phyloP scores from a whole-genome alignment of 1,140 invertebrate species.

The Apocrypta bakeri region DNA sequence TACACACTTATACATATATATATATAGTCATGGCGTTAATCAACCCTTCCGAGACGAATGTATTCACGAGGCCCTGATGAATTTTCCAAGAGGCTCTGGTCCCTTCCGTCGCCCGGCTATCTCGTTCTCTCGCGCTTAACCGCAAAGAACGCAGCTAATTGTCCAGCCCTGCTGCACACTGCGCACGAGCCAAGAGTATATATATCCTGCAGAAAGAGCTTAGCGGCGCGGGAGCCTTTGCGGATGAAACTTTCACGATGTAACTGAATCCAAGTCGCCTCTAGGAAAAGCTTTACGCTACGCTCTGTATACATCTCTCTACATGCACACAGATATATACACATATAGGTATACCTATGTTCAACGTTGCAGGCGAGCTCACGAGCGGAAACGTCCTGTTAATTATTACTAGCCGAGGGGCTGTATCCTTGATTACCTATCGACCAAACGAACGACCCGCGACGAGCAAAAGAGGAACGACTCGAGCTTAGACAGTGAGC shows the following conservation, averaged over 20 bases:
- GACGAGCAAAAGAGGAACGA: conserved; percentile 10
- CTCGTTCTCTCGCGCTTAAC: neutral
- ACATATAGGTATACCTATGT: neutral
- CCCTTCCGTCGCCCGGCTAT: neutral
- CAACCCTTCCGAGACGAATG: neutral
- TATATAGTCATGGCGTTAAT: neutral
- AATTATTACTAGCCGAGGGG: conserved; percentile 29
- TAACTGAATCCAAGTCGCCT: conserved; percentile 10
- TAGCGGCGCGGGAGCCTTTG: neutral
- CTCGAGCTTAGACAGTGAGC: neutral
- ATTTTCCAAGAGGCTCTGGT: neutral
- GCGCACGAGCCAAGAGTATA: neutral
- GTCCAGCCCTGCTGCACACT: neutral
- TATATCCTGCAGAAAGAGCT: neutral
- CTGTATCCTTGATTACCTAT: conserved; percentile 28
- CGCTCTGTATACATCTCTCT: too few species aligned
- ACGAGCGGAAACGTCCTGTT: conserved; percentile 2
- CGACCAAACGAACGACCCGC: conserved; percentile 8
- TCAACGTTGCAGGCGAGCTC: neutral
- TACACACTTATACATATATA: too few species aligned
- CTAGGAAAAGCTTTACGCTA: neutral
- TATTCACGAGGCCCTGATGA: conserved; percentile 14
- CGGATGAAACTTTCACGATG: neutral
- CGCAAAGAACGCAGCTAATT: conserved; percentile 13
- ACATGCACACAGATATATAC: too few species aligned